These are phyloP conservation scores for Scaptomyza montana DNA, from an alignment of 1,140 invertebrate genomes.

Conservation along the genomic window DNA sequence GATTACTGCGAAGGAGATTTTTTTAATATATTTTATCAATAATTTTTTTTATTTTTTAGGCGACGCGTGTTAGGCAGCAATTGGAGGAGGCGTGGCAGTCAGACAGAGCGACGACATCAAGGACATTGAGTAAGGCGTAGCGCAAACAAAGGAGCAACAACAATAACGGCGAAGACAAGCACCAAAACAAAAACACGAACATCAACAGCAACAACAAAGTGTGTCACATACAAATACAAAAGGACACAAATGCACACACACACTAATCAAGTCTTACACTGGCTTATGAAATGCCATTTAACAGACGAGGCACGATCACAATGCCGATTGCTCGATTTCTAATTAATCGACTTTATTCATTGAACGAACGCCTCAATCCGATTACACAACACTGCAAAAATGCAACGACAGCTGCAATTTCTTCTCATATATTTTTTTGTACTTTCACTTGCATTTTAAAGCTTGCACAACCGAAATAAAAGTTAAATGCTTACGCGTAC, in stretches of 20 bases:
- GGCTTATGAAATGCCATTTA: not conserved
- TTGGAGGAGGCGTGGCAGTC: conserved; percentile 51
- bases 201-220: conserved; percentile 46
- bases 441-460: conserved; percentile 27
- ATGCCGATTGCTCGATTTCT: conserved; percentile 22
- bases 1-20: not conserved
- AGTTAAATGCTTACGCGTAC: not conserved
- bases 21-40: conserved; percentile 18
- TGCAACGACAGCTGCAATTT: conserved; percentile 12
- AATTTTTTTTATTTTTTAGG: conserved; percentile 18
- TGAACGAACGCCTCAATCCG: conserved; percentile 4
- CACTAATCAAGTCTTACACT: not conserved
- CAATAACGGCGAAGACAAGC: conserved; percentile 18
- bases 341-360: conserved; percentile 30
- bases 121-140: conserved; percentile 61
- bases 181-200: conserved; percentile 30
- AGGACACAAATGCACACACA: conserved; percentile 4
- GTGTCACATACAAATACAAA: conserved; percentile 24
- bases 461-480: not conserved
- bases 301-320: conserved; percentile 17
- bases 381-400: conserved; percentile 58
- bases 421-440: conserved; percentile 1
- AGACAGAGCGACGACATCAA: conserved; percentile 67
- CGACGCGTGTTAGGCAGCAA: conserved; percentile 15
- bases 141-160: conserved; percentile 41